Evolutionary conservation across 2,888 invertebrate genomes (phyloP).

Genomic region (Choristoneura rosaceana): DNA sequence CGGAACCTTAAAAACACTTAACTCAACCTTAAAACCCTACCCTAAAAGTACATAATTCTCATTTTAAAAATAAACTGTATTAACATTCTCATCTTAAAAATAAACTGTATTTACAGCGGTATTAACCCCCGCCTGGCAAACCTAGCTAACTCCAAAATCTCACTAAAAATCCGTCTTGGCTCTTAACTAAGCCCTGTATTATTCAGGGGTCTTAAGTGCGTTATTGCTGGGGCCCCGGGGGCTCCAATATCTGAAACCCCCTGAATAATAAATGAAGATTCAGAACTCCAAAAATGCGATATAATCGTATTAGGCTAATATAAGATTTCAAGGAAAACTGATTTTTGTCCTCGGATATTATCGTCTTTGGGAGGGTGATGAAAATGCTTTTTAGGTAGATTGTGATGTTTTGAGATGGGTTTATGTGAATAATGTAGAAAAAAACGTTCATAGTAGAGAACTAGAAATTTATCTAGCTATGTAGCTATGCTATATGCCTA

Average conservation of each 20-base stretch:
- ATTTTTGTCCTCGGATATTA: constrained; percentile 21
- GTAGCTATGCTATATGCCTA: no score
- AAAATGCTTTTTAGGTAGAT: neutral
- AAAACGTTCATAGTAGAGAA: no score
- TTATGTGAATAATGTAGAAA: no score
- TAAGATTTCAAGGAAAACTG: constrained; percentile 28
- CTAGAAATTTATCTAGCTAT: no score
- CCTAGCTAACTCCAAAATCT: neutral
- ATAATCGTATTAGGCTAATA: constrained; percentile 37
- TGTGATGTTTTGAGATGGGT: no score
- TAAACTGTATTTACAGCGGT: neutral
- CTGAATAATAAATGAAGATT: constrained; percentile 34
- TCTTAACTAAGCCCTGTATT: constrained; percentile 32
- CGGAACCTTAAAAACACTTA: no score
- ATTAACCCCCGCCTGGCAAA: neutral
- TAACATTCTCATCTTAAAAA: neutral
- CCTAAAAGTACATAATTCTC: no score
- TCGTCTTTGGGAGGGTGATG: constrained; percentile 2
- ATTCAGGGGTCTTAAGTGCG: constrained; percentile 41
- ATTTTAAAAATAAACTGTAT: no score
- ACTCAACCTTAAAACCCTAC: no score
- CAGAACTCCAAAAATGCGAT: constrained; percentile 32
- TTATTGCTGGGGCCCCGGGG: constrained; percentile 29
- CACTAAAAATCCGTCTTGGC: constrained; percentile 32
- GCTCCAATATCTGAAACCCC: constrained; percentile 13